Evolutionary conservation across 2,888 invertebrate genomes (phyloP), one percentile per base, ranked within the genome.

Genomic region (Parnassius mnemosyne): DNA sequence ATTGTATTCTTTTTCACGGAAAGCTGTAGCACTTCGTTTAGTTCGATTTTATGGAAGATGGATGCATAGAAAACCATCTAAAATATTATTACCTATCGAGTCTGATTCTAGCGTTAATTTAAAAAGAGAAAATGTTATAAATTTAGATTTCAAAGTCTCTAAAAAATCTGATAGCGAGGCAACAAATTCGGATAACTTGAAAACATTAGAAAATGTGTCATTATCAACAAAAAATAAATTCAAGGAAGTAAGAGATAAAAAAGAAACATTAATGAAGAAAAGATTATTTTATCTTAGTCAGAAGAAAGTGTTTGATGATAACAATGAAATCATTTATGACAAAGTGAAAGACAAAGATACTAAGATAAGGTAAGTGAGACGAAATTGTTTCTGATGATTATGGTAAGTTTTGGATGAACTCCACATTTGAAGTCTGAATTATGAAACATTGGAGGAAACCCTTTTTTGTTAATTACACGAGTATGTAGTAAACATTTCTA

Each of bases 311-410:
- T 92, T 93, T 75, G 88, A 92, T 79, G 83, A 89, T 63, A 85
- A 91, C 63, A 92, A 92, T 61, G 91, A 93, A 70, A 81, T 93
- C 60, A 85, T 94, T 62, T 94, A 93, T 77, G 92, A 92, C 56
- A 95, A 94, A 77, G 83, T 95, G 61, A 89, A 92, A 54, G 88
- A 94, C 57, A 93, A 94, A 76, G 95, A 95, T 85, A 84, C 92
- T 0, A 76, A 91, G 67, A 78, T 95, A 55, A 92, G 92, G 92
- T 93, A 74, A 55, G 5, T 46, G n/a, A 3, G n/a, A 9, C 46
- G 7, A 34, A 34, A 5, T 34, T 34, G 34, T 34, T 34, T 34
- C 3, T 34, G 34, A 34, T 34, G 7, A 34, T 34, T 34, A 34
- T 34, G 7, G 34, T 7, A 34, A 34, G 34, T 34, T 34, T 34